phyloP scores from a whole-genome alignment of 1,140 invertebrate genomes.

The Wiebesia pumilae region DNA sequence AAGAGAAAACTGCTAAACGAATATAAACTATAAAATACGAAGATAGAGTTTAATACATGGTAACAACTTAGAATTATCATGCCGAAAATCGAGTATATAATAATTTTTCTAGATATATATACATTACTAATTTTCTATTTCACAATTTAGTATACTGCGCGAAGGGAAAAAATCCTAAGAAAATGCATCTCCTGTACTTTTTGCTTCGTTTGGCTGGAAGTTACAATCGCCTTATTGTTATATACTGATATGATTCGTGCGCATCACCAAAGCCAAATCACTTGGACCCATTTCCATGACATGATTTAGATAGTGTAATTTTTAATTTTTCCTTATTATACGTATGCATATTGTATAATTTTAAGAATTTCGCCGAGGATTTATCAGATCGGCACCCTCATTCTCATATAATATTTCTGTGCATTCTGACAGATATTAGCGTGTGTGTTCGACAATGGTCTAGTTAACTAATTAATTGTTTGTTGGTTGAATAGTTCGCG shows the following conservation, averaged over 20 bases:
- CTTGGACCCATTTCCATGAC: conserved; percentile 49
- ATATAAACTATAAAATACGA: conserved; percentile 4
- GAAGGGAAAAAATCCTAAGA: conserved; percentile 48
- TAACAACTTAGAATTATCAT: neutral
- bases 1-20: neutral
- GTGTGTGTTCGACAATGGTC: neutral
- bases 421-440: neutral
- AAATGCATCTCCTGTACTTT: conserved; percentile 37
- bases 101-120: conserved; percentile 11
- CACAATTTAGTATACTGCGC: neutral
- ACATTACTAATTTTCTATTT: neutral
- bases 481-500: conserved; percentile 18
- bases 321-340: neutral
- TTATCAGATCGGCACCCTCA: neutral
- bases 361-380: conserved; percentile 22
- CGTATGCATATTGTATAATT: neutral
- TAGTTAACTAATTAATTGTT: neutral
- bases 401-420: neutral
- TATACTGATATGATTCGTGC: conserved; percentile 46
- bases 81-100: conserved; percentile 7
- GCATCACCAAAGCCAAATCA: conserved; percentile 45
- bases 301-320: neutral
- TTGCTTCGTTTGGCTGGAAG: conserved; percentile 24
- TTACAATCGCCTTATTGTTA: conserved; percentile 46
- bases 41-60: neutral